phyloP scores from a whole-genome alignment of 2,888 invertebrate genomes.

The Neoitamus cyanurus region DNA sequence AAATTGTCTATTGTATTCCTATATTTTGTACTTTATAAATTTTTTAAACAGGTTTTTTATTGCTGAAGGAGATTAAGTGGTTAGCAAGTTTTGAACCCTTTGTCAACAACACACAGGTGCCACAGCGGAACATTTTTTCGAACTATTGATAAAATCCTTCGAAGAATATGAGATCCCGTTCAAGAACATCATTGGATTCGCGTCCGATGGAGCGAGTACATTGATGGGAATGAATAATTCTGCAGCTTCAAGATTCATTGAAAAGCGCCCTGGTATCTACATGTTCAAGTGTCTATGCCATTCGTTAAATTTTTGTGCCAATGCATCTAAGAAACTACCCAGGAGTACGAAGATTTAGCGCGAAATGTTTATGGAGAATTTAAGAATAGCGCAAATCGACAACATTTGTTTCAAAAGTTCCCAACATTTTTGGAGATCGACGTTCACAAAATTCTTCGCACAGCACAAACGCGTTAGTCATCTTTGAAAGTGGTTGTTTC shows the following conservation, averaged over 20 bases:
- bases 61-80: neutral
- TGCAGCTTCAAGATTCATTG: slow-evolving; percentile 54
- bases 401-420: neutral
- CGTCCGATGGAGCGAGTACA: neutral
- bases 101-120: neutral
- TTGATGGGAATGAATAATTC: slow-evolving; percentile 57
- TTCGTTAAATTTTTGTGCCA: slow-evolving; percentile 58
- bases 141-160: neutral
- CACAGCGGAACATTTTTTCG: neutral
- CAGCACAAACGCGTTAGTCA: slow-evolving; percentile 57
- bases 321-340: slow-evolving; percentile 58
- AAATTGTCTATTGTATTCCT: too few relatives aligned
- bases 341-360: slow-evolving; percentile 56
- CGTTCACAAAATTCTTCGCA: slow-evolving; percentile 49
- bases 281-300: slow-evolving; percentile 59
- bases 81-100: neutral
- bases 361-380: slow-evolving; percentile 56
- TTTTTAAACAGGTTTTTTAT: neutral
- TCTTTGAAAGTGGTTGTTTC: neutral
- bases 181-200: slow-evolving; percentile 58
- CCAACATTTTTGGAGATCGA: neutral
- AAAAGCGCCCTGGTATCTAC: slow-evolving; percentile 53
- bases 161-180: neutral
- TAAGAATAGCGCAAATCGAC: neutral
- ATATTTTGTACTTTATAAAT: too few relatives aligned